A percentile compares a stretch with the other conserved stretches of the same genome.
phyloP scores from a whole-genome alignment of 92 coral and sea anemone genomes.

The Isaurus tuberculatus region DNA sequence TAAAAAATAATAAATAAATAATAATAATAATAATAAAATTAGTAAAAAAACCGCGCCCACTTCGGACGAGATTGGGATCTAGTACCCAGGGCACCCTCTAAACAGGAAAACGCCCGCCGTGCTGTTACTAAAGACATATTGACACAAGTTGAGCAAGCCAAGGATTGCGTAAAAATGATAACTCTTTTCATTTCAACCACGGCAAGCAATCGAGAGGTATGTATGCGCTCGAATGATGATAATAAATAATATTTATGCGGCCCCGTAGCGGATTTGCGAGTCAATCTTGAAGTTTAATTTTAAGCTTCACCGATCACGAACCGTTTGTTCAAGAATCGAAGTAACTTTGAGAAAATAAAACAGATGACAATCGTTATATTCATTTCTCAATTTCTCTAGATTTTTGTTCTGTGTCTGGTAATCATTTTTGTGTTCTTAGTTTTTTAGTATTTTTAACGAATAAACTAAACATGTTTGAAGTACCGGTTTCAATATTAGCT shows the following conservation, averaged over 20 bases:
- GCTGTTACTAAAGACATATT: background rate
- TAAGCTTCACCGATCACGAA: too few relatives aligned
- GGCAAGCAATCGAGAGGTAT: slow-evolving; percentile 11
- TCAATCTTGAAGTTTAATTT: background rate
- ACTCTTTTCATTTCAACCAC: background rate
- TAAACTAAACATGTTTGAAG: too few relatives aligned
- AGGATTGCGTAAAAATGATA: background rate
- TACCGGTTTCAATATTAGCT: too few relatives aligned
- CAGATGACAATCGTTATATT: too few relatives aligned
- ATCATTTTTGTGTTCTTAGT: too few relatives aligned
- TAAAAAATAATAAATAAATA: too few relatives aligned
- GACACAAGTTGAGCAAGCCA: background rate
- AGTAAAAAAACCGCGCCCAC: too few relatives aligned
- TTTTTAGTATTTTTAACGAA: too few relatives aligned
- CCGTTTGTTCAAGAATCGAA: too few relatives aligned
- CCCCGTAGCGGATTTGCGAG: background rate
- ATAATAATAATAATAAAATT: background rate
- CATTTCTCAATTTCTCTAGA: too few relatives aligned
- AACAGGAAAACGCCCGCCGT: background rate
- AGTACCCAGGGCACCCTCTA: slow-evolving; percentile 9
- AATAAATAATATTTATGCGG: background rate
- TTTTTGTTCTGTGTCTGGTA: too few relatives aligned
- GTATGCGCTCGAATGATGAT: background rate
- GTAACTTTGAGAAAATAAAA: too few relatives aligned
- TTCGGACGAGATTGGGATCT: background rate